Base-by-base conservation (phyloP, 2,888 invertebrate genomes). In the Nephrotoma guestfalica region DNA sequence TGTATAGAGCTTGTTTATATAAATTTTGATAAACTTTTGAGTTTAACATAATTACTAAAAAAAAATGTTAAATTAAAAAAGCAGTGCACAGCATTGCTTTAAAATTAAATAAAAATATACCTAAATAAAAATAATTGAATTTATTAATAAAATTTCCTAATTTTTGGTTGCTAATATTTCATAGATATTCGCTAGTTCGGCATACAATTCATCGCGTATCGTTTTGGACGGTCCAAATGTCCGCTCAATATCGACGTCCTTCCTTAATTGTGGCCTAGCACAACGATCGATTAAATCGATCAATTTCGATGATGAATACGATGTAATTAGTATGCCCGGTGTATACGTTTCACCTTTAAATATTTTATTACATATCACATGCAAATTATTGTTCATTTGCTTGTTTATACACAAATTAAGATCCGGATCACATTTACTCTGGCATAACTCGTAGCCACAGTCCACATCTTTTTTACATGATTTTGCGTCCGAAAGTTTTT, bases 301-400 rank as follows among this genome's bases (percentile, higher is more conserved):
- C 41, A 86, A 41, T 51, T 18, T 40, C 9, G 15, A n/a, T 15
- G 86, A 51, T 15, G 86, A 43, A n/a, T 15, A 43, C 41, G 86
- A 86, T 41, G 86, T 86, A 7, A 86, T 41, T 41, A 86, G 15
- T 57, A 86, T 51, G 4, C 86, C 86, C n/a, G 86, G 86, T n/a
- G 51, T 40, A 42, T 86, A 86, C 11, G 30, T 41, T n/a, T 51
- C 40, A 15, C 86, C 86, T 51, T 57, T 57, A 15, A 86, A 86
- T 41, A 86, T 57, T 43, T 86, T 51, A 41, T 86, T 41, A 51
- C 86, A 86, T 41, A 86, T 18, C n/a, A 86, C 41, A 43, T 86
- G 86, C 41, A 86, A 41, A 86, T 86, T 86, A 86, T 86, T 86
- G 57, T 86, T 86, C n/a, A 86, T 41, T 41, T 86, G 86, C 41